Evolutionary conservation across 2,113 vertebrate genomes (phyloP), one percentile per base, ranked within the genome.

Genomic region (Cololabis saira): DNA sequence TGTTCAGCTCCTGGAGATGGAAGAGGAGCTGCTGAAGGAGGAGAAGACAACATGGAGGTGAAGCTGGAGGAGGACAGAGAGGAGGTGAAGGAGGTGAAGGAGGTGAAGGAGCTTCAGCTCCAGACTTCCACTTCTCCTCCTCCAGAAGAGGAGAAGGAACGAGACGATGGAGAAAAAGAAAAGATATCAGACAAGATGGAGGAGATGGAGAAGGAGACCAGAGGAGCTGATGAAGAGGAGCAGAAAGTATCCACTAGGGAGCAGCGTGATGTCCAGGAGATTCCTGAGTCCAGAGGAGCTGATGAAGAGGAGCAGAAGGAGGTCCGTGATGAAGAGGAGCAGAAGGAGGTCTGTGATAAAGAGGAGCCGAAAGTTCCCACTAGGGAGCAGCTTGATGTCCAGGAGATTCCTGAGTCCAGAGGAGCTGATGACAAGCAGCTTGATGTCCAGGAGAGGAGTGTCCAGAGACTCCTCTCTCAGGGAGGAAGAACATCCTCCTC

Each of bases 401-500:
- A 37, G 33, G 33, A 37, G 33, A n/a, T n/a, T n/a, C n/a, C n/a
- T n/a, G n/a, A n/a, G n/a, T n/a, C n/a, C n/a, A n/a, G n/a, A n/a
- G n/a, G n/a, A n/a, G n/a, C n/a, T n/a, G n/a, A n/a, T n/a, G n/a
- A n/a, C n/a, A n/a, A 49, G 53, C 33, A 37, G 33, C 33, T 37
- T 7, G 33, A 37, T 37, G 33, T 37, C 33, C 33, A 37, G 33
- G 33, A 37, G 33, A n/a, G n/a, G n/a, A n/a, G n/a, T n/a, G n/a
- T n/a, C n/a, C n/a, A n/a, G n/a, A n/a, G n/a, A n/a, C n/a, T n/a
- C n/a, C n/a, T n/a, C n/a, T n/a, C n/a, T n/a, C n/a, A n/a, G n/a
- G n/a, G n/a, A n/a, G 2, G 21, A 62, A 42, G 27, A 43, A 51
- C 18, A 48, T 12, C 56, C 54, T 13, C 61, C 53, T 58, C 60